Conservation (phyloP, 1,140 invertebrate species). For the Drosophila gunungcola region DNA sequence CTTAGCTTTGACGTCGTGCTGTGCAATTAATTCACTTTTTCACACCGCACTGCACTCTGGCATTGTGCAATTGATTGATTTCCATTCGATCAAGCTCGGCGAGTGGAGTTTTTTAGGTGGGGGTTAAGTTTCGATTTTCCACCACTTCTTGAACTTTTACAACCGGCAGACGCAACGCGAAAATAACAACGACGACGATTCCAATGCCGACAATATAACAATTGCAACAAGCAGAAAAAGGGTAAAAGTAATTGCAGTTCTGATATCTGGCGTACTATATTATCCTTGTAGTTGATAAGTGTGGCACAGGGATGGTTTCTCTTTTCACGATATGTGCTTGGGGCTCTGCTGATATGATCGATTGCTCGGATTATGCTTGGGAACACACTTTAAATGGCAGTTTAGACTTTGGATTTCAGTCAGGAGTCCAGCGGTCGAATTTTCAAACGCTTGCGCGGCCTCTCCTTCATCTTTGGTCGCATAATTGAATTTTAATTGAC, state of each 20-base stretch:
- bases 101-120: slow-evolving; percentile 17
- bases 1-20: slow-evolving; percentile 51
- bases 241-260: slow-evolving; percentile 32
- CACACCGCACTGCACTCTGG: slow-evolving; percentile 59
- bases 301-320: neutral
- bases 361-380: slow-evolving; percentile 34
- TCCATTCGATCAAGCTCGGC: slow-evolving; percentile 53
- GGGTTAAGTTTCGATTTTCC: slow-evolving; percentile 25
- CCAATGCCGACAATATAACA: slow-evolving; percentile 4
- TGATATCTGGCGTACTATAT: slow-evolving; percentile 11
- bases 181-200: neutral
- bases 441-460: slow-evolving; percentile 79
- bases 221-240: slow-evolving; percentile 27
- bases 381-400: slow-evolving; percentile 30
- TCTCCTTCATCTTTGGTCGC: slow-evolving; percentile 72
- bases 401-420: slow-evolving; percentile 26
- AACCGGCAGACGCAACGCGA: slow-evolving; percentile 17
- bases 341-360: slow-evolving; percentile 36
- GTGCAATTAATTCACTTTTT: slow-evolving; percentile 76
- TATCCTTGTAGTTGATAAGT: slow-evolving; percentile 18
- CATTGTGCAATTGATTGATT: slow-evolving; percentile 74
- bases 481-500: slow-evolving; percentile 82
- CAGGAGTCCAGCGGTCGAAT: slow-evolving; percentile 56
- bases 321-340: slow-evolving; percentile 26
- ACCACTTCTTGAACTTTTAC: slow-evolving; percentile 14